These are phyloP conservation scores for Malthinus seriepunctatus DNA, from an alignment of 2,888 invertebrate genomes.

Conservation along the genomic window DNA sequence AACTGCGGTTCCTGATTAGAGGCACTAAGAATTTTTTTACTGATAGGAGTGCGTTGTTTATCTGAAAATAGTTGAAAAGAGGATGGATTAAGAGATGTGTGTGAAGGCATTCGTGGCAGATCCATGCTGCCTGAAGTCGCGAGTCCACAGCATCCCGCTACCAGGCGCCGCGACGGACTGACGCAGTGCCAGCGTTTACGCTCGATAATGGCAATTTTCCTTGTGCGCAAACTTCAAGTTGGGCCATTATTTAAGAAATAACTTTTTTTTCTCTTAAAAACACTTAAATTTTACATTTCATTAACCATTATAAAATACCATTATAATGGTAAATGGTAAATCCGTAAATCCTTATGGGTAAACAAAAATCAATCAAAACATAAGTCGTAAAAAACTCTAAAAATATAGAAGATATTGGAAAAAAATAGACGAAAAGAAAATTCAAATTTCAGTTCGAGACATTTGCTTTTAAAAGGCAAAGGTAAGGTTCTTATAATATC, in stretches of 20 bases:
- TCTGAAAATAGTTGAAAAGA: slow-evolving; percentile 42
- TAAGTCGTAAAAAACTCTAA: too few species aligned
- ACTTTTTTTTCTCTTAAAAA: neutral
- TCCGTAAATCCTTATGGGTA: too few species aligned
- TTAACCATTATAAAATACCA: too few species aligned
- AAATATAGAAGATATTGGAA: too few species aligned
- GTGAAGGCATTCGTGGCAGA: slow-evolving; percentile 51
- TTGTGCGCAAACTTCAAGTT: slow-evolving; percentile 33
- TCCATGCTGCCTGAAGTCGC: slow-evolving; percentile 45
- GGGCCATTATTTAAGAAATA: slow-evolving; percentile 18
- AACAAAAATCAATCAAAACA: too few species aligned
- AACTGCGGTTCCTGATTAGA: slow-evolving; percentile 49
- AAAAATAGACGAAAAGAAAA: too few species aligned
- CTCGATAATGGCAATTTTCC: slow-evolving; percentile 30
- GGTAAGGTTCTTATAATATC: too few species aligned
- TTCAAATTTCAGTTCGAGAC: too few species aligned
- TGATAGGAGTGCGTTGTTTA: slow-evolving; percentile 42
- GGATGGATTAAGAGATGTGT: slow-evolving; percentile 49
- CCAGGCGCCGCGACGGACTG: slow-evolving; percentile 37
- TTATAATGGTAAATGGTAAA: too few species aligned
- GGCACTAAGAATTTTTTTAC: slow-evolving; percentile 45
- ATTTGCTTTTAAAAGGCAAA: too few species aligned
- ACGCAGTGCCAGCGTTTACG: slow-evolving; percentile 34
- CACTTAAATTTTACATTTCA: too few species aligned
- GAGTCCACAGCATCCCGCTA: slow-evolving; percentile 45